Conservation (phyloP, 2,888 invertebrate genomes). For the Pollenia griseotomentosa region DNA sequence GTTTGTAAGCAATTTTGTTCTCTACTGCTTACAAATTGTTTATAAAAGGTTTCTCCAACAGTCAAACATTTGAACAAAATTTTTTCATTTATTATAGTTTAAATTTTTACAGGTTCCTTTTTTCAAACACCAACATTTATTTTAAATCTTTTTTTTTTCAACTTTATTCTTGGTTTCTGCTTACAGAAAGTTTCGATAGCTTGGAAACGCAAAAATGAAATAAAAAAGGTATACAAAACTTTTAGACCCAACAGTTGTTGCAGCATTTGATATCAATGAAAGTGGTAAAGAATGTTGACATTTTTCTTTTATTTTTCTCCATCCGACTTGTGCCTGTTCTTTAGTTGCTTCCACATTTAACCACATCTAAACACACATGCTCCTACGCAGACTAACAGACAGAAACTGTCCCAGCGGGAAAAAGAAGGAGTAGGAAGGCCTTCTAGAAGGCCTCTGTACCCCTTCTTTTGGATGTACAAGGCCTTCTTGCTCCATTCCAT, state of each 20-base stretch:
- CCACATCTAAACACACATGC: conserved; percentile 56
- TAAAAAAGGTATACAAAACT: conserved; percentile 33
- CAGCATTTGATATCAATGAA: conserved; percentile 61
- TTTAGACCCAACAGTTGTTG: conserved; percentile 62
- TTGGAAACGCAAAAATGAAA: not conserved
- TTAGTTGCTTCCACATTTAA: conserved; percentile 39
- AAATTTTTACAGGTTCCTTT: conserved; percentile 15
- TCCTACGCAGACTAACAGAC: conserved; percentile 2
- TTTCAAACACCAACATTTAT: conserved; percentile 6
- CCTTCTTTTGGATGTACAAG: no score
- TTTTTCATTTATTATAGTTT: conserved; percentile 17
- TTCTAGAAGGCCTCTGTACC: no score
- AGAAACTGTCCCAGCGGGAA: no score
- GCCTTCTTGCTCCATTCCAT: no score
- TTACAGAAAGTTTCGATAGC: conserved; percentile 40
- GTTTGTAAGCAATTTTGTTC: not conserved
- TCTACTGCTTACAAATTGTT: conserved; percentile 26
- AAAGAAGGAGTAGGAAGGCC: no score
- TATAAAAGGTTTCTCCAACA: conserved; percentile 44
- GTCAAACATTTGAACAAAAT: conserved; percentile 46
- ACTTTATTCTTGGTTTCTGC: conserved; percentile 36
- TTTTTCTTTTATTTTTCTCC: conserved; percentile 35
- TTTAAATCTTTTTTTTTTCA: conserved; percentile 22
- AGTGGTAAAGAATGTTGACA: conserved; percentile 56
- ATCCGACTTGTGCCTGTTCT: not conserved